Evolutionary conservation across 2,113 vertebrate species (phyloP), one percentile per base, ranked within the genome.

Genomic region (Anser brachyrhynchus): DNA sequence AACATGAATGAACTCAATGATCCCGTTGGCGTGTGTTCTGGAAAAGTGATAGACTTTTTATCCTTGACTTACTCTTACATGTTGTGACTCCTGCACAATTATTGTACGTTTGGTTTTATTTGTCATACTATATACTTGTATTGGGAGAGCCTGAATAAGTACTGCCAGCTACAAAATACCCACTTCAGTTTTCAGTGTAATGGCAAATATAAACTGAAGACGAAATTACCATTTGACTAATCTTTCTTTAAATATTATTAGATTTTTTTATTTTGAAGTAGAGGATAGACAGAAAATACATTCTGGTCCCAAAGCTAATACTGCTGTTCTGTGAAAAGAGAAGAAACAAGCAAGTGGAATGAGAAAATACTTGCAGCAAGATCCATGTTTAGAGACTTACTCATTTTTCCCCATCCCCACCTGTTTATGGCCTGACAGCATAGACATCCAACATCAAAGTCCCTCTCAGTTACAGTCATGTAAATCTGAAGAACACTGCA

Each of bases 181-280:
- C 87, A 62, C 57, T 88, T 93, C 95, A 84, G 93, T 95, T 78
- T 90, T 82, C 90, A 92, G 66, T 39, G 49, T 62, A 92, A 93
- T 41, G 39, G 76, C 51, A 97, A 97, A 89, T 67, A 18, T 75
- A 95, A 97, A 91, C 61, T 77, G 84, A 87, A 97, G 76, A 92
- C 90, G 18, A 98, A 97, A 96, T 94, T 87, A 70, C 19, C 8
- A 78, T 65, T 71, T 77, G n/a, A 62, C 26, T 77, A 46, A 3
- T 62, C 87, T 41, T 54, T 84, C 44, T 91, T 95, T 82, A 59
- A 86, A 55, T 71, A n/a, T 54, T 78, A 62, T 84, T 79, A 90
- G 62, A 28, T 31, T 25, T 71, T 33, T 2, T 58, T 80, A 69
- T 85, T 64, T 46, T 87, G 31, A 79, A 92, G 66, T 55, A 82